Conservation (phyloP, 2,888 invertebrate genomes). For the Cosmorhoe ocellata region DNA sequence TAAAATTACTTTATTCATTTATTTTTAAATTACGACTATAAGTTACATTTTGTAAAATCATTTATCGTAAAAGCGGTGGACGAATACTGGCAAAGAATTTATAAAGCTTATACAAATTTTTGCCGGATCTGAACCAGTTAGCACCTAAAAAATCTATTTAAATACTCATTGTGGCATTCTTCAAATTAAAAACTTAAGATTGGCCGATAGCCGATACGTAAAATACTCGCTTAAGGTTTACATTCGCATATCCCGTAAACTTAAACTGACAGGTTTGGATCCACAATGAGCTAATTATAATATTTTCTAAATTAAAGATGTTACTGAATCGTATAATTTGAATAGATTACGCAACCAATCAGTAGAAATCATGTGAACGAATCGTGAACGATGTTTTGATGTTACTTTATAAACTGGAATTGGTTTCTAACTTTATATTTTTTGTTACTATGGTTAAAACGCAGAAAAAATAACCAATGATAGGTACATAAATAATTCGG, state of each 20-base stretch:
- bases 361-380: constrained; percentile 27
- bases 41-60: too few species aligned
- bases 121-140: constrained; percentile 34
- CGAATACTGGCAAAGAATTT: neutral
- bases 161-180: constrained; percentile 28
- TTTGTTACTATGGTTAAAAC: neutral
- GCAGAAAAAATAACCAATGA: neutral
- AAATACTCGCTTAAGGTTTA: constrained; percentile 2
- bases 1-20: too few species aligned
- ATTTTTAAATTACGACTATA: too few species aligned
- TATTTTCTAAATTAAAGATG: constrained; percentile 30
- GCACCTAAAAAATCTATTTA: constrained; percentile 20
- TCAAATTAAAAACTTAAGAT: constrained; percentile 7
- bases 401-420: constrained; percentile 7
- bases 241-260: constrained; percentile 5
- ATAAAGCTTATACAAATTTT: neutral
- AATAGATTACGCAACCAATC: constrained; percentile 33
- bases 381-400: constrained; percentile 22
- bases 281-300: constrained; percentile 28
- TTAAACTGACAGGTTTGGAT: neutral
- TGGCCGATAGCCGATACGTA: neutral
- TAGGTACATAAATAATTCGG: too few species aligned
- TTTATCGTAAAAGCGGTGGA: neutral
- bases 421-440: neutral
- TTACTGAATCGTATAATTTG: constrained; percentile 29